Base-by-base conservation (phyloP, 2,888 invertebrate species). In the Polylopha cassiicola region DNA sequence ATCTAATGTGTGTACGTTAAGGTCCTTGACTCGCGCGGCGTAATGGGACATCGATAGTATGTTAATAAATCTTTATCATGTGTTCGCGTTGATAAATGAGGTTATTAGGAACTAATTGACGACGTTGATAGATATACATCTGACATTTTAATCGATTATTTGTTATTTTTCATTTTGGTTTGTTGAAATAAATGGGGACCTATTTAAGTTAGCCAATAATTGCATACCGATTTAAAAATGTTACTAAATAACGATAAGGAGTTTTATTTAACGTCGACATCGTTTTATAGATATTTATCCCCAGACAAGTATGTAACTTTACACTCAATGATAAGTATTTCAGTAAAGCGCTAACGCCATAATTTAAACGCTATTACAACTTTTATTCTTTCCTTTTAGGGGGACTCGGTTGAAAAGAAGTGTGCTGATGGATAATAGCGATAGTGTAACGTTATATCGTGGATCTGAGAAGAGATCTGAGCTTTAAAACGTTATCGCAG, bases 1-100 rank as follows among this genome's bases (percentile, higher is more conserved):
- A 57, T 66, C 75, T 67, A 74, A 75, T 72, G 61, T 56, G 62
- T 62, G 59, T 60, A 67, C 61, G 66, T 61, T 63, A 67, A 73
- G 73, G 75, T 75, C 69, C 66, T 74, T 75, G 75, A 74, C 74
- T 72, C 64, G 59, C 64, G 39, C 29, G 18, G 38, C 31, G 23
- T 37, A 43, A 38, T 38, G 24, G 37, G 28, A 43, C 29, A 36
- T 17, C 31, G 28, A 41, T 34, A 11, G 18, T 38, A 21, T 33
- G 33, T 23, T 28, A 38, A 38, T 38, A 18, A 33, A 37, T 28
- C 30, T 26, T 26, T 36, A 36, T 30, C 21, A 20, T 18, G 7
- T 30, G 20, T 20, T 29, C 15, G 16, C 29, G 34, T 39, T 26
- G 24, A 30, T 41, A 18, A 30, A 33, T 14, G 23, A 15, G 17